Base-by-base conservation (phyloP, 2,888 invertebrate genomes). In the Conus canariensis region DNA sequence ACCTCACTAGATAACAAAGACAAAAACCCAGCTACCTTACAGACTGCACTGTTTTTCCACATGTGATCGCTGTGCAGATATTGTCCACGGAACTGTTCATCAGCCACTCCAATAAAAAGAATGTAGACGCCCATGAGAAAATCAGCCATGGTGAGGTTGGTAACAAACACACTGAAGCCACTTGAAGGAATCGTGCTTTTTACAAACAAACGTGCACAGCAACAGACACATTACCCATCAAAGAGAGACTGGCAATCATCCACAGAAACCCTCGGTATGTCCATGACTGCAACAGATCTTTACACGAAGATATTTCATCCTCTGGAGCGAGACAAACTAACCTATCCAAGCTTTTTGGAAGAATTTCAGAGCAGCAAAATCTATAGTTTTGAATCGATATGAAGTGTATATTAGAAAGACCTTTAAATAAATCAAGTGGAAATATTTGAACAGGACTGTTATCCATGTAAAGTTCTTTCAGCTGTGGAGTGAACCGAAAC, bases 71-170 rank as follows among this genome's bases (percentile, higher is more conserved):
- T 22, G n/a, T 74, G n/a, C 8, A 74, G 74, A 74, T 74, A 74
- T 10, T n/a, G 22, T 22, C 74, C 74, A 22, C 74, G 74, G 74
- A 74, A 74, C n/a, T n/a, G n/a, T 74, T 74, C 74, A 74, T 74
- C 74, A n/a, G 74, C 74, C 74, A n/a, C 74, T 22, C 74, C 74
- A 25, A 74, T 74, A n/a, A 74, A n/a, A n/a, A n/a, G 22, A n/a
- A 74, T 74, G 74, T 74, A 74, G 74, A 74, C 74, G 1, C 74
- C 74, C 74, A 74, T 74, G 22, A 74, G 74, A 74, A 74, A 74
- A n/a, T 74, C 74, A 22, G 74, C 74, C 74, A 74, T 25, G 74
- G 74, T 74, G n/a, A 74, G 74, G 74, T 74, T 74, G 74, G 74
- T 74, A 10, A 74, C 74, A n/a, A 74, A 74, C 74, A 74, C 74